Evolutionary conservation across 64 coral and sea anemone genomes (phyloP).

Genomic region (Montipora capricornis): DNA sequence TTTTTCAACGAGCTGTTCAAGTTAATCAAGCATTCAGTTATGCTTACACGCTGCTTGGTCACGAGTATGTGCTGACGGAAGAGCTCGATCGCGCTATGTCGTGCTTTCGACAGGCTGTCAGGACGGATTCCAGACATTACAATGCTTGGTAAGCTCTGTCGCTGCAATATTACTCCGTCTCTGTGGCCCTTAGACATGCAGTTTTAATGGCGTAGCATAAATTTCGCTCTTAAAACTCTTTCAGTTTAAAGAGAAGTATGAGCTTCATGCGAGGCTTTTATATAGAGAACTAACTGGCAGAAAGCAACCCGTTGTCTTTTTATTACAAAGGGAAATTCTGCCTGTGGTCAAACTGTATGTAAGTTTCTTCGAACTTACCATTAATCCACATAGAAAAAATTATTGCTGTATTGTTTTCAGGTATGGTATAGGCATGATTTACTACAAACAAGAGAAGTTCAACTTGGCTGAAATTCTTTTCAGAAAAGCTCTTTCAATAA

Average conservation of each 20-base stretch:
- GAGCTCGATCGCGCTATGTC: slow-evolving; percentile 98
- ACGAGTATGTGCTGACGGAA: slow-evolving; percentile 96
- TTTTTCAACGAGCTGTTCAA: slow-evolving; percentile 97
- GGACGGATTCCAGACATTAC: slow-evolving; percentile 94
- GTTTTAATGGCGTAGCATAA: no score
- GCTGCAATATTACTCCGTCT: no score
- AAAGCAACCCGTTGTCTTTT: no score
- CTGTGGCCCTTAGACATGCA: no score
- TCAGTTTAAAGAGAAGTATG: no score
- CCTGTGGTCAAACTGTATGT: no score
- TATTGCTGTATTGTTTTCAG: slow-evolving; percentile 31
- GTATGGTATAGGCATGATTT: slow-evolving; percentile 99
- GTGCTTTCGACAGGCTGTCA: slow-evolving; percentile 91
- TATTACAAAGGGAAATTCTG: no score
- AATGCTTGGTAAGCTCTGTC: slow-evolving; percentile 88
- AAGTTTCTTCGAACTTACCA: no score
- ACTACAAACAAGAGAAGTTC: slow-evolving; percentile 99
- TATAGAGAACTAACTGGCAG: no score
- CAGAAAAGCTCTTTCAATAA: slow-evolving; percentile 92
- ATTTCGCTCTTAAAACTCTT: no score
- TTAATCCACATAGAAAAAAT: no score
- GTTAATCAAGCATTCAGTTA: slow-evolving; percentile 92
- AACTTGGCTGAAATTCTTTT: slow-evolving; percentile 97
- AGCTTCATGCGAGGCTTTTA: no score
- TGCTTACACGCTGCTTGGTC: slow-evolving; percentile 94